Evolutionary conservation across 1,140 invertebrate species (phyloP).

Genomic region (Macrobrachium nipponense): DNA sequence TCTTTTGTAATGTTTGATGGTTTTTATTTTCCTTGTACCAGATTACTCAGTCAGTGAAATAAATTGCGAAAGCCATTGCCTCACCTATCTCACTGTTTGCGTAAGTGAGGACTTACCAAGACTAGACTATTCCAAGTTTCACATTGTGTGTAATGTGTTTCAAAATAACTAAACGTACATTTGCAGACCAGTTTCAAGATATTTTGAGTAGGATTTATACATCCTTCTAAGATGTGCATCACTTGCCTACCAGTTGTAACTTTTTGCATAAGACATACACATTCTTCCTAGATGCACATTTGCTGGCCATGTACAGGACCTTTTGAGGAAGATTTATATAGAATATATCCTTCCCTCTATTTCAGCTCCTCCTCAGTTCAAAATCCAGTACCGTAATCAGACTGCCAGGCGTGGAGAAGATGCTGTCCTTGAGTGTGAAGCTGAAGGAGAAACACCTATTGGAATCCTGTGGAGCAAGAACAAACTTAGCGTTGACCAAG

Average conservation of each 20-base stretch:
- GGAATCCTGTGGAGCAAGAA: conserved; percentile 97
- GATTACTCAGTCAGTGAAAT: neutral
- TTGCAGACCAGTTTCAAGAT: no score
- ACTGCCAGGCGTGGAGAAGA: conserved; percentile 90
- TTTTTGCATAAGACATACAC: neutral
- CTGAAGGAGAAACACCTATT: conserved; percentile 96
- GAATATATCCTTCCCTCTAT: conserved; percentile 54
- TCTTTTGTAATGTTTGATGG: neutral
- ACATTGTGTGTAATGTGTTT: no score
- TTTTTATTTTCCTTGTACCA: neutral
- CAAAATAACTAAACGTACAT: no score
- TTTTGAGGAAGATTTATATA: neutral
- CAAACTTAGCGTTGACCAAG: conserved; percentile 88
- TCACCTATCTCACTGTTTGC: no score
- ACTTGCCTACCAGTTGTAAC: neutral
- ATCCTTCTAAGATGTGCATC: no score
- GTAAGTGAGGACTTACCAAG: no score
- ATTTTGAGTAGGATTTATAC: no score
- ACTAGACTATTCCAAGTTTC: no score
- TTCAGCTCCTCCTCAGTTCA: conserved; percentile 91
- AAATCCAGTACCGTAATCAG: conserved; percentile 90
- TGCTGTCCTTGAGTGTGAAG: conserved; percentile 92
- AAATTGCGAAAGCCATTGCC: neutral
- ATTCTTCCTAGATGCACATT: no score
- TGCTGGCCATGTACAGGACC: neutral